Base-by-base conservation (phyloP, 2,113 vertebrate species). In the Vombatus ursinus region DNA sequence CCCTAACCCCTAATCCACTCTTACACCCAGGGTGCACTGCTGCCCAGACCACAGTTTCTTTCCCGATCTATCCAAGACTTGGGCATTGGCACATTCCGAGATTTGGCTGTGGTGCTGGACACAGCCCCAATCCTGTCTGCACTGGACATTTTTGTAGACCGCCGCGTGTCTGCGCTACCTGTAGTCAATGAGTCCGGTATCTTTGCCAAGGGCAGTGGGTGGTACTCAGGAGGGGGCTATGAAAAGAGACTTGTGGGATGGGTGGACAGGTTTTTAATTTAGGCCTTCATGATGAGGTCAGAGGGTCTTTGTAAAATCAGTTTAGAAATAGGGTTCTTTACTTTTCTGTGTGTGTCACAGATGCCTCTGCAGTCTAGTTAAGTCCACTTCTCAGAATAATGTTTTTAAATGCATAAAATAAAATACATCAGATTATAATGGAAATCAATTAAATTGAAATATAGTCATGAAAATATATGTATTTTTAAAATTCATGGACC, bases 121-220 rank as follows among this genome's bases (percentile, higher is more conserved):
- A 99, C 98, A 0, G 99, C 99, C 0, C 98, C 99, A 0, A 2
- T 99, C 95, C 99, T 99, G 26, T 97, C 99, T 0, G 99, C 99
- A 0, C 98, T 99, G 94, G 99, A 99, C 68, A 98, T 99, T 96
- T 99, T 99, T 1, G 99, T 99, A 94, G 99, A 99, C 48, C 99
- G 99, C 92, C 98, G 99, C 0, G 99, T 99, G 91, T 99, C 99
- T 0, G 99, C 99, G 0, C 98, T 99, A 49, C 99, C 99, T 0
- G 99, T 99, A 92, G 95, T 99, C 96, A 99, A 99, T 0, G 98
- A 99, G 94, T 96, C 98, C 1, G 99, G 99, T 99, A 98, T 31
- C 31, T 3, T 5, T 1, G 0, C 24, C n/a, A 31, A 6, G 91
- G 47, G 28, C 0, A 54, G 52, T 19, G 50, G 28, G 44, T 93